Base-by-base conservation (phyloP, 2,113 vertebrate species). In the Corythornis madagascariensis region DNA sequence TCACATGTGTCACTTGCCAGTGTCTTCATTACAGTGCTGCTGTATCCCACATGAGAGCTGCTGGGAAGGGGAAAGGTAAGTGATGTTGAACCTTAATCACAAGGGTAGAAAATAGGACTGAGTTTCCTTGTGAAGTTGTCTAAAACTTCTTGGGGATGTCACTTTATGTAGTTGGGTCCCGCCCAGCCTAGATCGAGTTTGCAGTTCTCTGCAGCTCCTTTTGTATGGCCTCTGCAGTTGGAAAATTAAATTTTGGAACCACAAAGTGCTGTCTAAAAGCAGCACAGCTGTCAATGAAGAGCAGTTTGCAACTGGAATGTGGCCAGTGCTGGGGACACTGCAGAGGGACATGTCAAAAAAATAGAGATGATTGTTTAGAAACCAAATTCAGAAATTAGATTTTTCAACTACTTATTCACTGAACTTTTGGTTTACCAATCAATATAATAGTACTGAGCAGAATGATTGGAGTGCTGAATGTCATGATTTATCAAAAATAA, bases 381-480 rank as follows among this genome's bases (percentile, higher is more conserved):
- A 89, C 22, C 13, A 79, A 90, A 94, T 79, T 73, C 86, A 90
- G 75, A 94, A 96, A 94, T 94, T 57, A 87, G 55, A 24, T 90
- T 89, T 90, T 84, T 83, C 74, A 92, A 59, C 53, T 28, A 28
- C 56, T 22, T 69, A 70, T 69, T 94, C 75, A 79, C 55, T 82
- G 81, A 94, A 75, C 48, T 90, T 84, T 81, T 93, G 33, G 92
- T 94, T 96, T 86, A 48, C 47, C 42, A 84, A 90, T 91, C 93
- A 91, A 50, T 89, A 72, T 81, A 86, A 82, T 71, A 75, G 71
- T 86, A 79, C 77, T 63, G 59, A 84, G 50, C 12, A 82, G 57
- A 84, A 86, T 66, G 21, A 90, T 47, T 73, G 20, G 83, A 93
- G 19, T 72, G 50, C 57, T 50, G 65, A 89, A 85, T 55, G 72